These are phyloP conservation scores for Montipora cactus DNA, from an alignment of 64 coral and sea anemone species.

Conservation along the genomic window DNA sequence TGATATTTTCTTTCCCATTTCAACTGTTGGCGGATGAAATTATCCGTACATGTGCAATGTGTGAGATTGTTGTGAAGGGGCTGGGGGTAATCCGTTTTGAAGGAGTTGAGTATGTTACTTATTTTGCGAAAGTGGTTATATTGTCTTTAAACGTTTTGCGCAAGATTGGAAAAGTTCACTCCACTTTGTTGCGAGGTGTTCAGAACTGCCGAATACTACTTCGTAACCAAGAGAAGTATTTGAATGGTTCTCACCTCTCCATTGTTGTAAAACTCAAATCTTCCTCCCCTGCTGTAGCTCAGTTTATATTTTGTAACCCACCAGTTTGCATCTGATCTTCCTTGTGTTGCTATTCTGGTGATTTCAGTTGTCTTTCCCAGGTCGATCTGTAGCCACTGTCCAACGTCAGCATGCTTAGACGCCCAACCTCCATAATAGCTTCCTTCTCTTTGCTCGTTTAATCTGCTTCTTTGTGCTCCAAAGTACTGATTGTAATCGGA, in stretches of 20 bases:
- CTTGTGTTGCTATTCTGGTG: conserved; percentile 24
- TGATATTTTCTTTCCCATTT: too few species aligned
- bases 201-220: too few species aligned
- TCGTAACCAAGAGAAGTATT: too few species aligned
- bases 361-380: conserved; percentile 28
- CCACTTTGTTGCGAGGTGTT: too few species aligned
- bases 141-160: too few species aligned
- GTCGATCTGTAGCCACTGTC: conserved; percentile 33
- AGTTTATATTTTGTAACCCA: conserved; percentile 37
- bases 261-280: conserved; percentile 16
- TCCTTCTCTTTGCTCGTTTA: not conserved
- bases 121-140: too few species aligned
- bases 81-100: too few species aligned
- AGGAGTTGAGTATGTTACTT: too few species aligned
- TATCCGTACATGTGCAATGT: too few species aligned
- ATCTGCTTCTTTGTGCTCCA: conserved; percentile 18
- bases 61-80: too few species aligned
- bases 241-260: not conserved
- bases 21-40: too few species aligned
- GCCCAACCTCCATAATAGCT: conserved; percentile 48
- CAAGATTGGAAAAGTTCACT: too few species aligned
- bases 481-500: conserved; percentile 33
- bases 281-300: conserved; percentile 23
- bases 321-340: conserved; percentile 25
- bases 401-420: not conserved